These are phyloP conservation scores for Marasmarcha lunaedactyla DNA, from an alignment of 2,888 invertebrate genomes.

Conservation along the genomic window DNA sequence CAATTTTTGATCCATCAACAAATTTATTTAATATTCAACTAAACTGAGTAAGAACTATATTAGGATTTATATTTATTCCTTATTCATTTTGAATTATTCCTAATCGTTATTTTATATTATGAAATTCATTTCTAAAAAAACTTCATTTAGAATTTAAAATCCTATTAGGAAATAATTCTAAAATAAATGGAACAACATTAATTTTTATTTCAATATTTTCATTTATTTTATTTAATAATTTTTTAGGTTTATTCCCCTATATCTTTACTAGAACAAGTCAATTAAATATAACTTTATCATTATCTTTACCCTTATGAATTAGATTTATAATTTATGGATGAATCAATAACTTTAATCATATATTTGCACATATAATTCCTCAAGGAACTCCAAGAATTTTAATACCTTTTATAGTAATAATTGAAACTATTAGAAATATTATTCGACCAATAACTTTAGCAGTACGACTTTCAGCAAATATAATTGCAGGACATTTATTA, in stretches of 20 bases:
- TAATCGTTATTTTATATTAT: constrained; percentile 57
- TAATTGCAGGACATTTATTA: constrained; percentile 80
- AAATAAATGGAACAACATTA: constrained; percentile 58
- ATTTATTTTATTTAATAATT: constrained; percentile 75
- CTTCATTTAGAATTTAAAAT: constrained; percentile 71
- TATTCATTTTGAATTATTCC: constrained; percentile 66
- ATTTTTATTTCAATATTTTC: constrained; percentile 71
- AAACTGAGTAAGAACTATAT: constrained; percentile 72
- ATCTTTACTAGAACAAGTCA: constrained; percentile 79
- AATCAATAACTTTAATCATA: constrained; percentile 71
- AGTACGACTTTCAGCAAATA: constrained; percentile 80
- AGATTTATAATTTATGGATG: constrained; percentile 75
- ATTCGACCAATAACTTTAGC: constrained; percentile 78
- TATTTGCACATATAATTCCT: constrained; percentile 77
- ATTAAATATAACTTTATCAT: constrained; percentile 66
- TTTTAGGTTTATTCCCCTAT: constrained; percentile 77
- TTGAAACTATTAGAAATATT: constrained; percentile 80
- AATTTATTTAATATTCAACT: constrained; percentile 59
- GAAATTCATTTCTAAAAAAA: constrained; percentile 53
- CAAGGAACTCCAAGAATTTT: constrained; percentile 73
- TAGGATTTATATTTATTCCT: constrained; percentile 63
- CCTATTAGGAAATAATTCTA: constrained; percentile 49
- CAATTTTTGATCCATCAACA: constrained; percentile 74
- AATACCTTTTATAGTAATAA: constrained; percentile 80
- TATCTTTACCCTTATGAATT: constrained; percentile 75